Percentiles rank a stretch among this genome's conserved stretches.
Evolutionary conservation across 1,140 invertebrate species (phyloP).

Genomic region (Macrotrachela quadricornifera): DNA sequence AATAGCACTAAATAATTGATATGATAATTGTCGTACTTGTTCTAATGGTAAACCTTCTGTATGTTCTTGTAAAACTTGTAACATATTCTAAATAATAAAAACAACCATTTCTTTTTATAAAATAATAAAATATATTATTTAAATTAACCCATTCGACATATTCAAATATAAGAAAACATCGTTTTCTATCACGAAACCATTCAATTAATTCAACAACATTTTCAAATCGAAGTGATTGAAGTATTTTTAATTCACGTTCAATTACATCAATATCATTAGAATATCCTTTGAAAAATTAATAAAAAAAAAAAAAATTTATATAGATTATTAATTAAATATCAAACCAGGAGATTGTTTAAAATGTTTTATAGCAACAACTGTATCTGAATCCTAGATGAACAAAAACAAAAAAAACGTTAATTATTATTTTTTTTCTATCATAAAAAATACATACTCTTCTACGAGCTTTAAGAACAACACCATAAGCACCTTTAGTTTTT

Average conservation of each 20-base stretch:
- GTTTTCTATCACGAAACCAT: conserved; percentile 46
- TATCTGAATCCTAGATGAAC: conserved; percentile 24
- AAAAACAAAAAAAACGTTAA: conserved; percentile 3
- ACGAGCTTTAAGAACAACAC: too few relatives aligned
- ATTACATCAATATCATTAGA: conserved; percentile 27
- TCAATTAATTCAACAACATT: conserved; percentile 68
- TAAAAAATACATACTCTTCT: too few relatives aligned
- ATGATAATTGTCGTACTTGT: conserved; percentile 21
- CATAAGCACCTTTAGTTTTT: too few relatives aligned
- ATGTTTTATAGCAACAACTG: conserved; percentile 28
- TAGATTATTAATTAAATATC: too few relatives aligned
- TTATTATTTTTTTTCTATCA: not conserved
- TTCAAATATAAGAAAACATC: conserved; percentile 68
- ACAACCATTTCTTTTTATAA: too few relatives aligned
- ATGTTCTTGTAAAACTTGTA: conserved; percentile 25
- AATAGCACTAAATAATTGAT: conserved; percentile 27
- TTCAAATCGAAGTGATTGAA: conserved; percentile 41
- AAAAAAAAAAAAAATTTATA: too few relatives aligned
- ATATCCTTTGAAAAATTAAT: not conserved
- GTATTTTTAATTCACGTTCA: conserved; percentile 25
- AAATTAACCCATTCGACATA: conserved; percentile 42
- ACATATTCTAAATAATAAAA: conserved; percentile 18
- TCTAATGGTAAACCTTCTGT: conserved; percentile 23
- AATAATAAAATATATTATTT: too few relatives aligned
- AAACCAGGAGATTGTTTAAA: conserved; percentile 14